Base-by-base conservation (phyloP, 2,113 vertebrate genomes). In the Eurypyga helias region DNA sequence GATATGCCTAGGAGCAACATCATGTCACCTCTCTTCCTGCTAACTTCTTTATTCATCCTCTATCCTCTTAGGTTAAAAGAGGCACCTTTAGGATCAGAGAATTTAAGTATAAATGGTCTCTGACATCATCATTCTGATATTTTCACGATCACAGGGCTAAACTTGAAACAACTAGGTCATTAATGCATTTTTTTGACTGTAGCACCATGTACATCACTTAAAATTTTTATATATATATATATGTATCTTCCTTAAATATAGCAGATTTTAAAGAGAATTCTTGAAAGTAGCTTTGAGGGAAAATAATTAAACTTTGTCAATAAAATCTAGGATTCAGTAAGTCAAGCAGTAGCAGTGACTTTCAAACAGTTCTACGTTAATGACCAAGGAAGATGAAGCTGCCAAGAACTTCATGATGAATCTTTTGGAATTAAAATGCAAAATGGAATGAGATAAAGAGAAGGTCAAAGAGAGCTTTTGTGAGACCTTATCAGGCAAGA, bases 401-500 rank as follows among this genome's bases (percentile, higher is more conserved):
- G 52, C 48, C 62, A 60, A 82, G 57, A 84, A 58, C 33, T 83
- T 91, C 0, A 36, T 34, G 26, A 55, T 41, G 6, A 75, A 75
- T 71, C 52, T 71, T 90, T 79, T 49, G 49, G 29, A 92, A 90
- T 69, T 78, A 79, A 93, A 70, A 82, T 79, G 65, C 12, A 66
- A 94, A 88, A 45, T 52, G 15, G 13, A 76, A 71, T 72, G 57
- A 92, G 31, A 87, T 83, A 61, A 92, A 70, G 55, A 41, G 33
- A 67, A 86, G 36, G 93, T 87, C 80, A 72, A 90, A 90, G 57
- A 87, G 26, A 92, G 17, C 69, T 84, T 94, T 41, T 57, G 52
- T 64, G 61, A 71, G 17, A 57, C 89, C 36, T 82, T 91, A 72
- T 84, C 82, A 95, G 69, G 52, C n/a, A 88, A 95, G 76, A 89